Percentiles rank a stretch among this genome's conserved stretches.
Conservation (phyloP, 1,140 invertebrate genomes). For the Ericerus pela region DNA sequence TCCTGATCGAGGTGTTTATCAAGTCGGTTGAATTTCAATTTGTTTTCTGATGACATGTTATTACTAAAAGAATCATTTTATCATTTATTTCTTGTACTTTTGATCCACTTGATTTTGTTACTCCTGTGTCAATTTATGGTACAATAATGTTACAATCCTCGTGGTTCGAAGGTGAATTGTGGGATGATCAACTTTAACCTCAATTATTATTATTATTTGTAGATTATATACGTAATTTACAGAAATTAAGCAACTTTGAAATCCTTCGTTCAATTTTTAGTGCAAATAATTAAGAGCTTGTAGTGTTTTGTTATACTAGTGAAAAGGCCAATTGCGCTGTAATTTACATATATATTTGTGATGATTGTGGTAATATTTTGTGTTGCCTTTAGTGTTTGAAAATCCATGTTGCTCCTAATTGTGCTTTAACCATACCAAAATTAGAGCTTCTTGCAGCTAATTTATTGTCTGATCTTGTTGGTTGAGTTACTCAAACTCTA, state of each 20-base stretch:
- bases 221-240: not conserved
- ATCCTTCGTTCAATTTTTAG: not conserved
- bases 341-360: slow-evolving; percentile 20
- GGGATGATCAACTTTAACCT: not conserved
- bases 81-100: slow-evolving; percentile 17
- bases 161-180: not conserved
- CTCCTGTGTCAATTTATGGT: slow-evolving; percentile 23
- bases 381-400: slow-evolving; percentile 23
- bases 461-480: slow-evolving; percentile 20
- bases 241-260: not conserved
- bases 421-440: slow-evolving; percentile 24
- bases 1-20: not conserved
- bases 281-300: not conserved
- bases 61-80: slow-evolving; percentile 22
- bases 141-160: not conserved
- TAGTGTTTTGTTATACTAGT: slow-evolving; percentile 27
- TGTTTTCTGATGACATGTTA: not conserved
- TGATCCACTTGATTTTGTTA: slow-evolving; percentile 24
- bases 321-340: slow-evolving; percentile 24
- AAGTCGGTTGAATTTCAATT: not conserved
- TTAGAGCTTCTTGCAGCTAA: slow-evolving; percentile 29
- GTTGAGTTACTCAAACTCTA: too few relatives aligned
- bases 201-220: not conserved
- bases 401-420: slow-evolving; percentile 25
- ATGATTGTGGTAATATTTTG: not conserved